These are phyloP conservation scores for cat (Felis catus) DNA, from an alignment of 2,113 vertebrate genomes.

Conservation along the genomic window DNA sequence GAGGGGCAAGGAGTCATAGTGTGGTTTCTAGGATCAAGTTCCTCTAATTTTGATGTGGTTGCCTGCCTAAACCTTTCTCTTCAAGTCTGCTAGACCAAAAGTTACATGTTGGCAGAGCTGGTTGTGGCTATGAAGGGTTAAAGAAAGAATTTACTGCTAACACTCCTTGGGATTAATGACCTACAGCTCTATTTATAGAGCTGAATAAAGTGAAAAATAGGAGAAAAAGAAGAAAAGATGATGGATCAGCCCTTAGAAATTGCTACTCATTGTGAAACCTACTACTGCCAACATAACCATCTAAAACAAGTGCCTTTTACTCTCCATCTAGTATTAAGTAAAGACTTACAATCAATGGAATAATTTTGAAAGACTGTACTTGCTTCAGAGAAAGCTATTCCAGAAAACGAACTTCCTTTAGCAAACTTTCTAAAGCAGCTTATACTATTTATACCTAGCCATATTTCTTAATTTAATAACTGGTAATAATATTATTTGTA, in stretches of 20 bases:
- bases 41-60: not conserved
- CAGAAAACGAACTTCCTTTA: not conserved
- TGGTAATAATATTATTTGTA: not conserved
- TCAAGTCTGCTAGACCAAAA: not conserved
- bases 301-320: not conserved
- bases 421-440: not conserved
- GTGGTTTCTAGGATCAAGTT: not conserved
- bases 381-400: not conserved
- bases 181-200: not conserved
- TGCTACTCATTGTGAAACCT: not conserved
- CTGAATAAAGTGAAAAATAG: slow-evolving; percentile 5
- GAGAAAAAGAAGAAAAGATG: not conserved
- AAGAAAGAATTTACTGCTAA: not conserved
- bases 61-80: not conserved
- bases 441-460: not conserved
- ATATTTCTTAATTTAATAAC: not conserved
- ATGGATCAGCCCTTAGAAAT: not conserved
- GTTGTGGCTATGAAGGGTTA: not conserved
- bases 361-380: not conserved
- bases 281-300: not conserved
- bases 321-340: not conserved
- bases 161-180: not conserved
- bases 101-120: not conserved
- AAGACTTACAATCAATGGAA: not conserved
- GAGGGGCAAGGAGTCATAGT: not conserved